A percentile compares a stretch with the other conserved stretches of the same genome.
These are phyloP conservation scores for Sinodicranocentrus sp. DNA, from an alignment of 2,888 invertebrate species.

Conservation along the genomic window DNA sequence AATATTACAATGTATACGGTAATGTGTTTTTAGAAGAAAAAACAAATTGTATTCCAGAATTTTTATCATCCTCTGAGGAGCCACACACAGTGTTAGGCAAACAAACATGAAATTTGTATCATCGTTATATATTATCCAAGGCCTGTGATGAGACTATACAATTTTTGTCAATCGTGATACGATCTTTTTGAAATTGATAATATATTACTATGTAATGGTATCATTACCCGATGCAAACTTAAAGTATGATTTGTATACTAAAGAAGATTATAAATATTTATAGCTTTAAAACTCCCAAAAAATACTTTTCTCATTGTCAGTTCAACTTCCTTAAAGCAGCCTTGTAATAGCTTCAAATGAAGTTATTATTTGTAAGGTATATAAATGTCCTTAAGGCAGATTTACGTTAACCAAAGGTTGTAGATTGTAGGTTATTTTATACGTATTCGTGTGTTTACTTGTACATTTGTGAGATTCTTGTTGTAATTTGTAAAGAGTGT, in stretches of 20 bases:
- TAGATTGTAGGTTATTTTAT: background rate
- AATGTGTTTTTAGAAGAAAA: background rate
- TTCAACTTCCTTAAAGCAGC: background rate
- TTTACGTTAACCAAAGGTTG: slow-evolving; percentile 8
- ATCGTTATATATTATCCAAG: no score
- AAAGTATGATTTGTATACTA: background rate
- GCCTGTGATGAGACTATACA: slow-evolving; percentile 43
- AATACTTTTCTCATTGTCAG: background rate
- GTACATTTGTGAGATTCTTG: background rate
- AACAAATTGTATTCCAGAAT: background rate
- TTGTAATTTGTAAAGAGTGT: slow-evolving; percentile 9
- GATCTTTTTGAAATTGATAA: background rate
- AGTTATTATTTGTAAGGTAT: no score
- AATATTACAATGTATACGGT: no score
- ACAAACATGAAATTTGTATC: no score
- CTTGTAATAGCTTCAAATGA: no score
- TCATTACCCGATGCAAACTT: background rate
- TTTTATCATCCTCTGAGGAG: background rate
- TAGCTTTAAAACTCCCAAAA: background rate
- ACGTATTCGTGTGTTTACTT: background rate
- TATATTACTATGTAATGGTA: background rate
- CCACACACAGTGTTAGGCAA: no score
- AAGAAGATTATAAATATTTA: background rate
- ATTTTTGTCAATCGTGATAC: slow-evolving; percentile 25
- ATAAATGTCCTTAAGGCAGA: no score